Base-by-base conservation (phyloP, 2,888 invertebrate species). In the Sipha maydis region DNA sequence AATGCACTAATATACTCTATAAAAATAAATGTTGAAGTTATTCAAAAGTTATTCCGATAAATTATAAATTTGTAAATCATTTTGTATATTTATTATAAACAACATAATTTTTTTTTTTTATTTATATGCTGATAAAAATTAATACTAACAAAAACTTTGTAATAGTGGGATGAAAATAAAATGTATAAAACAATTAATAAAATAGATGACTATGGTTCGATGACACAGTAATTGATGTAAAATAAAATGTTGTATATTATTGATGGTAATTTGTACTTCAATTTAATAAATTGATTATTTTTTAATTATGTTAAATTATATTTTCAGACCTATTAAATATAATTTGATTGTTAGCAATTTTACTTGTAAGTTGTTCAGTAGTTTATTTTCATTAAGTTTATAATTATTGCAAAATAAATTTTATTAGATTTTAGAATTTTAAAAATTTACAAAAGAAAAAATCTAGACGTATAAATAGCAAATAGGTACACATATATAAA, bases 241-340 rank as follows among this genome's bases (percentile, higher is more conserved):
- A 56, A 21, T 75, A n/a, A 56, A 56, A 56, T 56, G 17, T 67
- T 38, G 34, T 80, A 80, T 38, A 75, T 2, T 75, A 75, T 75
- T 38, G 75, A 75, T 25, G 25, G 28, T 75, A 41, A 3, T 71
- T 54, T 69, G 73, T 83, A 73, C n/a, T 17, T 54, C 34, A n/a
- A 11, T 75, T 75, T 75, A 83, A 83, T 83, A 8, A 56, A 54
- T 73, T 83, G 73, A 73, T 83, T 83, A 73, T 8, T 56, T 83
- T 54, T 73, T 9, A 31, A 83, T 31, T 67, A 54, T 17, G 25
- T 25, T 61, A 38, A 67, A 48, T 71, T 31, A 54, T 54, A 73
- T 34, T 73, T 69, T 73, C 48, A 21, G 21, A 14, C 14, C 41
- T 28, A 82, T 82, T 69, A 69, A 82, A 31, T 82, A 82, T 48